These are phyloP conservation scores for Acipenser oxyrinchus DNA, from an alignment of 2,797 vertebrate species.

Conservation along the genomic window DNA sequence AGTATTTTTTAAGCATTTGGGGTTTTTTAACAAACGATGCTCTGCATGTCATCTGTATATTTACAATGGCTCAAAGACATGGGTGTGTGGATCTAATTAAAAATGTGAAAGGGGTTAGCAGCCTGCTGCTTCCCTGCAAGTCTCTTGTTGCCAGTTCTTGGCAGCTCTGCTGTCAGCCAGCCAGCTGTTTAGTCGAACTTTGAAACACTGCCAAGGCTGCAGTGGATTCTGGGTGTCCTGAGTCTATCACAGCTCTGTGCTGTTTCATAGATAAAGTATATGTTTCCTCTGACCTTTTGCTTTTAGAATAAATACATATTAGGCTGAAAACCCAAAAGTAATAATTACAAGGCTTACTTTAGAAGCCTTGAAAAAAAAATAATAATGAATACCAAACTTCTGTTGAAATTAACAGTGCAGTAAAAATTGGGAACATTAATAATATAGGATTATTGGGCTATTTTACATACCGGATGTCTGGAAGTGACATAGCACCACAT, in stretches of 20 bases:
- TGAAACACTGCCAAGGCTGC: conserved; percentile 82
- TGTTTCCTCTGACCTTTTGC: background rate
- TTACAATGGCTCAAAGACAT: conserved; percentile 97
- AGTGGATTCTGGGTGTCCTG: conserved; percentile 77
- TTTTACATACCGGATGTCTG: too few relatives aligned
- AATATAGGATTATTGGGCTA: too few relatives aligned
- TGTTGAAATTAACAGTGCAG: too few relatives aligned
- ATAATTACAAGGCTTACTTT: too few relatives aligned
- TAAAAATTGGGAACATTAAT: too few relatives aligned
- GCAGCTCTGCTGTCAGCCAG: conserved; percentile 88
- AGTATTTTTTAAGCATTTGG: conserved; percentile 59
- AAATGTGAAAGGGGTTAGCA: conserved; percentile 98
- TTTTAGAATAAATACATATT: too few relatives aligned
- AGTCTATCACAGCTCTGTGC: conserved; percentile 39
- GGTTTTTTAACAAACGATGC: conserved; percentile 70
- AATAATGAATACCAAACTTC: too few relatives aligned
- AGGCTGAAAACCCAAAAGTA: too few relatives aligned
- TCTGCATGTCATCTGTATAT: conserved; percentile 86
- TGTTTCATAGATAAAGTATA: conserved; percentile 3
- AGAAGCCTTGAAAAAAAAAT: too few relatives aligned
- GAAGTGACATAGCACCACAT: too few relatives aligned
- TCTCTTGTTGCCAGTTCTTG: conserved; percentile 90
- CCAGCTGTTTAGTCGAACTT: conserved; percentile 97
- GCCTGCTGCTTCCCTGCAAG: conserved; percentile 79
- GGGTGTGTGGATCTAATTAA: conserved; percentile 99